Evolutionary conservation across 2,888 invertebrate genomes (phyloP), one percentile per base, ranked within the genome.

Genomic region (Neuroscelio doddi): DNA sequence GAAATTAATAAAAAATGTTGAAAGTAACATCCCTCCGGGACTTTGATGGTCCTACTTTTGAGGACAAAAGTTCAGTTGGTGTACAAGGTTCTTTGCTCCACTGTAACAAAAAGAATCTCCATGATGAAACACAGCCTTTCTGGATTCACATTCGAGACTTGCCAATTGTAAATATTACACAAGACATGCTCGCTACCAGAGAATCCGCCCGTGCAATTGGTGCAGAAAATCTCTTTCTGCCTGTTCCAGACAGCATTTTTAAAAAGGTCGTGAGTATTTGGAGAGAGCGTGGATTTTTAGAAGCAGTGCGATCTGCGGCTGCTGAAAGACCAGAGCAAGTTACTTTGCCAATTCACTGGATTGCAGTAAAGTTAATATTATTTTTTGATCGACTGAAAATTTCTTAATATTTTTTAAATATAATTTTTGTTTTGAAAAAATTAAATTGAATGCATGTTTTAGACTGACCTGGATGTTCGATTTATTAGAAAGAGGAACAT

Each of bases 231-330:
- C 79, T 90, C 36, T 91, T 88, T 82, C 86, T 88, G 78, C 90
- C 84, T 61, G 91, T 92, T 0, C 88, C 91, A 69, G 92, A 93
- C 69, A 90, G 91, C 59, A 87, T 92, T 42, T 84, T 92, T 0
- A 93, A 93, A 80, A 91, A 91, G 79, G 87, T 94, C 10, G 90
- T 90, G 0, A 91, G 91, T 78, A 89, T 91, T 0, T 93, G 91
- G 88, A 90, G 91, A 69, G 92, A 93, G 76, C 90, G 91, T 78
- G 94, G 94, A 0, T 88, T 92, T 64, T 77, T 88, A 5, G 91
- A 92, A 72, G 91, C 92, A 1, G 80, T 94, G 10, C 87, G 88
- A 64, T 87, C 90, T 1, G 90, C 92, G 5, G 81, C 83, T 1
- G 86, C 88, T 0, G 87, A 89, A 45, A 85, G 88, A 17, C 85